Evolutionary conservation across 2,797 vertebrate species (phyloP).

Genomic region (Gambelia wislizenii): DNA sequence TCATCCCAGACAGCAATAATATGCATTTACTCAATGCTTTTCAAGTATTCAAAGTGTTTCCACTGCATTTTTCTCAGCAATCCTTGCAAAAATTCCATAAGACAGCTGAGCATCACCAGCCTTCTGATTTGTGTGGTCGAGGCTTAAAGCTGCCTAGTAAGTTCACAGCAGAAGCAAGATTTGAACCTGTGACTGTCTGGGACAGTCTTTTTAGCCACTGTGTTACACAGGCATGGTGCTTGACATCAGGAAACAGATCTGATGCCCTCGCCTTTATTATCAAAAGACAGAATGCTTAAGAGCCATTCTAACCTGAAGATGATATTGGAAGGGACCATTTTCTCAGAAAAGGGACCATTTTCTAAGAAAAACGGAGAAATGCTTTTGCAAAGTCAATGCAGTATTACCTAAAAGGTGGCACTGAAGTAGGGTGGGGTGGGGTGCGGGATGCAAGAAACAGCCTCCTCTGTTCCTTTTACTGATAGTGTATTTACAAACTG

Average conservation of each 20-base stretch:
- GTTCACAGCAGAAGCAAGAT: not conserved
- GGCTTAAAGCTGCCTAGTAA: too few relatives aligned
- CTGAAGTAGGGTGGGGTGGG: too few relatives aligned
- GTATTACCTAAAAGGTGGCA: not conserved
- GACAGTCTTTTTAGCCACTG: not conserved
- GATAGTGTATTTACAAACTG: conserved; percentile 73
- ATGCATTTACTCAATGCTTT: not conserved
- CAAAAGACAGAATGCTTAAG: not conserved
- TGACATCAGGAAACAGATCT: not conserved
- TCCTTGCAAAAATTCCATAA: not conserved
- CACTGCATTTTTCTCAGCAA: too few relatives aligned
- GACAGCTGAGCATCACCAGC: not conserved
- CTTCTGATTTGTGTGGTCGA: too few relatives aligned
- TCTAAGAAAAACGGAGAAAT: not conserved
- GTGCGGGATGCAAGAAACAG: conserved; percentile 7
- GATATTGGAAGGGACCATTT: not conserved
- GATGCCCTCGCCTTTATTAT: not conserved
- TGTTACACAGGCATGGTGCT: not conserved
- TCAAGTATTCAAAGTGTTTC: not conserved
- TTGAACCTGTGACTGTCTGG: not conserved
- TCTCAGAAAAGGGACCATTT: not conserved
- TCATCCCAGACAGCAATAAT: not conserved
- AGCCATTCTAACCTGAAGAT: not conserved
- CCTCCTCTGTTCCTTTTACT: conserved; percentile 52
- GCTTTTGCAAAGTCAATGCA: not conserved